Base-by-base conservation (phyloP, 2,113 vertebrate species). In the Lycaon pictus region DNA sequence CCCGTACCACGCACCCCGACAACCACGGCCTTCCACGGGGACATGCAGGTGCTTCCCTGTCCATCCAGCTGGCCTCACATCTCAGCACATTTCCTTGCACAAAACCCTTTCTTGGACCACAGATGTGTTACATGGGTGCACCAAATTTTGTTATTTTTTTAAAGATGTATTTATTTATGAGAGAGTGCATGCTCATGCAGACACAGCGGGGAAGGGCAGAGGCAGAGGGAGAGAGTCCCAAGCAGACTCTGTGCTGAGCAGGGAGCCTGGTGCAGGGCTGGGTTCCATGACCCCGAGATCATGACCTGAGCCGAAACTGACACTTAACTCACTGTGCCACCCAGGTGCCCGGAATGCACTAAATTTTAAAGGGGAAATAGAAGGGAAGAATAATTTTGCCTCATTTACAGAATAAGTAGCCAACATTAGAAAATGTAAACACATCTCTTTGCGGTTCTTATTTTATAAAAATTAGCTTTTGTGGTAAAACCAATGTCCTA, bases 391-490 rank as follows among this genome's bases (percentile, higher is more conserved):
- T 58, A n/a, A 65, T 96, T 94, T 82, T 82, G 11, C 58, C 76
- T 17, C 76, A 13, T 53, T 82, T 81, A 22, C 23, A 48, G 56
- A 90, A 53, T 82, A 88, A 91, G 29, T 81, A 79, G 55, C 48
- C 29, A 11, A 15, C 86, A 32, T 94, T 63, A 55, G 60, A 90
- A 71, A 81, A 74, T n/a, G 35, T 72, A 27, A 92, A 12, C 25
- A 86, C 90, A 67, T 37, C 84, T 69, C 23, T 35, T 81, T 96
- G 55, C 16, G n/a, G 5, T 29, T 48, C 88, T 97, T 4, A 29
- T 37, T 89, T 93, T 98, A 79, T 94, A 43, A 8, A 96, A 93
- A 92, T 89, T 95, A 82, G 81, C 63, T 95, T 97, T 89, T 97
- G 16, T 84, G 97, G 67, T 0, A 0, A 93, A 43, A 43, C 43